Evolutionary conservation across 2,888 invertebrate species (phyloP).

Genomic region (Drosophila niveifrons): DNA sequence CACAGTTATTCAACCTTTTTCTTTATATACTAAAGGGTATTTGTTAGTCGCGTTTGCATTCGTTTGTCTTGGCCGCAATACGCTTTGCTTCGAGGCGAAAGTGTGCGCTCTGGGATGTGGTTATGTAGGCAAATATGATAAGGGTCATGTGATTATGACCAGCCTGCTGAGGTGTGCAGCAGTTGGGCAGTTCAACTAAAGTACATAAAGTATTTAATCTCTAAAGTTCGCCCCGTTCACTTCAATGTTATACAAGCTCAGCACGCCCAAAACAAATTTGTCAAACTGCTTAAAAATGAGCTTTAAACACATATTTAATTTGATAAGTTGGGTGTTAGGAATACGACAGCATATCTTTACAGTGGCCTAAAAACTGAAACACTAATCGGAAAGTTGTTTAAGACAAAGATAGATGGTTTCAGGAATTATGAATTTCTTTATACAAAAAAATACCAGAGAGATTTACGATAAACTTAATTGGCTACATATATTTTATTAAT

Average conservation of each 20-base stretch:
- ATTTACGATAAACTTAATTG: too few relatives aligned
- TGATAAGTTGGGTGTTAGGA: slow-evolving; percentile 17
- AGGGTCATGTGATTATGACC: slow-evolving; percentile 67
- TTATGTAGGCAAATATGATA: slow-evolving; percentile 67
- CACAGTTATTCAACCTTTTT: too few relatives aligned
- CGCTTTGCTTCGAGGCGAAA: slow-evolving; percentile 72
- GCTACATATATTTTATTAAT: too few relatives aligned
- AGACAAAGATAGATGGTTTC: slow-evolving; percentile 29
- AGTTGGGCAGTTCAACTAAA: slow-evolving; percentile 1
- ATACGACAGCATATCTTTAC: slow-evolving; percentile 32
- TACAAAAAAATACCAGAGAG: too few relatives aligned
- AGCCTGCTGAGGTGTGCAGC: slow-evolving; percentile 27
- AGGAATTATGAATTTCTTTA: too few relatives aligned
- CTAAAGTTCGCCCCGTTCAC: slow-evolving; percentile 20
- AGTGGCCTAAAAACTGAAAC: slow-evolving; percentile 27
- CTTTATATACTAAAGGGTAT: slow-evolving; percentile 19
- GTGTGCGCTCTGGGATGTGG: slow-evolving; percentile 68
- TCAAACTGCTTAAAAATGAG: slow-evolving; percentile 21
- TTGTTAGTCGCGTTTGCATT: not conserved
- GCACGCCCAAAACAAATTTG: slow-evolving; percentile 10
- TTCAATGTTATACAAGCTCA: not conserved
- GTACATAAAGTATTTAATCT: slow-evolving; percentile 29
- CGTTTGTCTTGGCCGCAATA: not conserved
- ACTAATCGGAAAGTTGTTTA: slow-evolving; percentile 30
- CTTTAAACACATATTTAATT: slow-evolving; percentile 19